Conservation (phyloP, 2,797 vertebrate genomes). For the Cossypha niveicapilla region DNA sequence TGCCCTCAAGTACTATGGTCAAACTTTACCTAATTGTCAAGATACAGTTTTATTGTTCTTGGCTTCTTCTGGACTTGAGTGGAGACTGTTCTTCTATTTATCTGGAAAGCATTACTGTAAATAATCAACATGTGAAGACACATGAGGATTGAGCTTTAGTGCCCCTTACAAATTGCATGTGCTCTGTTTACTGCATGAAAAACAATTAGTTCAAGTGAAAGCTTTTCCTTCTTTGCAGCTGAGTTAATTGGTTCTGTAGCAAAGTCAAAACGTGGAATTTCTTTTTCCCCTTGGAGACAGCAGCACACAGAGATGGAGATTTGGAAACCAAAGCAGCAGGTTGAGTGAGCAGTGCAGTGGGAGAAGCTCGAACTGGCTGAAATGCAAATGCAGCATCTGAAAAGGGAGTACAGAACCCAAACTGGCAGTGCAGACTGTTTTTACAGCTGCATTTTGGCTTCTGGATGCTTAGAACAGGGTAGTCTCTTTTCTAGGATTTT, state of each 20-base stretch:
- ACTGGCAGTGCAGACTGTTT: background rate
- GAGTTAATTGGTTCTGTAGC: background rate
- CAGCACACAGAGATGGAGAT: background rate
- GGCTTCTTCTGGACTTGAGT: background rate
- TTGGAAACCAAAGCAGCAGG: background rate
- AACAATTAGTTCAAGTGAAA: background rate
- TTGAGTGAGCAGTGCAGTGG: background rate
- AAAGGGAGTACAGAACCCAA: background rate
- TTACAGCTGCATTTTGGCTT: background rate
- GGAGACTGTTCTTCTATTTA: background rate
- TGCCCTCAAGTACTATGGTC: conserved; percentile 8
- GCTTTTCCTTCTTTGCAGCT: background rate
- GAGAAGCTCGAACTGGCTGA: background rate
- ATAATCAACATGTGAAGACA: background rate
- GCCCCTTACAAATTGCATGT: background rate
- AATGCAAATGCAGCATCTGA: background rate
- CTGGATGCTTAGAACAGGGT: background rate
- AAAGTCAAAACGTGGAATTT: background rate
- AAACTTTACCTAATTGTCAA: conserved; percentile 30
- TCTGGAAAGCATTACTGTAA: conserved; percentile 20
- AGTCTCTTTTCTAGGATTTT: background rate
- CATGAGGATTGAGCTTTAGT: background rate
- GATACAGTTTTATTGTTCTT: conserved; percentile 24
- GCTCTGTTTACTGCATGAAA: background rate
- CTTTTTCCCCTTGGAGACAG: background rate